Conservation (phyloP, 2,888 invertebrate genomes). For the Apodemia duryi region DNA sequence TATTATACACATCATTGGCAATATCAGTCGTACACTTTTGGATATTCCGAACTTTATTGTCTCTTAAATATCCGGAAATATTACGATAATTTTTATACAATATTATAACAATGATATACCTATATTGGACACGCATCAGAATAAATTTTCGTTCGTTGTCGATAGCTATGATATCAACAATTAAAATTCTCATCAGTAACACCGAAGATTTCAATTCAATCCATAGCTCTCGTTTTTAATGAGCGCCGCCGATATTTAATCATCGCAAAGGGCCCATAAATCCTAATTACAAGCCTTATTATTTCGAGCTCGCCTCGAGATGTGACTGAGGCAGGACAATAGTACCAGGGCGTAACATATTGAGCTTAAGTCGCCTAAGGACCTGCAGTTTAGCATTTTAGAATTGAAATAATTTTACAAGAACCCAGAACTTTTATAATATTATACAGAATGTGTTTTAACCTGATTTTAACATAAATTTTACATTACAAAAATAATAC, state of each 20-base stretch:
- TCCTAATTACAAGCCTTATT: constrained; percentile 72
- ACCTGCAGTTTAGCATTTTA: constrained; percentile 11
- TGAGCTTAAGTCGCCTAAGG: constrained; percentile 24
- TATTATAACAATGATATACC: too few relatives aligned
- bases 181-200: not conserved
- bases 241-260: constrained; percentile 55
- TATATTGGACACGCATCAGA: too few relatives aligned
- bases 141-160: too few relatives aligned
- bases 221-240: constrained; percentile 50
- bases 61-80: too few relatives aligned
- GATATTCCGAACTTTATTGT: too few relatives aligned
- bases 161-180: too few relatives aligned
- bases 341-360: constrained; percentile 59
- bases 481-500: too few relatives aligned
- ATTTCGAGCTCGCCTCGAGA: constrained; percentile 57
- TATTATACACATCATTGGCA: too few relatives aligned
- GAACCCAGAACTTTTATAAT: not conserved
- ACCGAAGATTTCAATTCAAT: not conserved
- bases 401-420: constrained; percentile 21
- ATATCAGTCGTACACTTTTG: too few relatives aligned
- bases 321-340: constrained; percentile 41
- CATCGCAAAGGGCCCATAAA: constrained; percentile 67
- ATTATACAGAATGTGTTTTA: too few relatives aligned
- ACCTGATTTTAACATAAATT: not conserved
- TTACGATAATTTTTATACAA: too few relatives aligned